Evolutionary conservation across 92 coral and sea anemone genomes (phyloP).

Genomic region (Palythoa grandiflora): DNA sequence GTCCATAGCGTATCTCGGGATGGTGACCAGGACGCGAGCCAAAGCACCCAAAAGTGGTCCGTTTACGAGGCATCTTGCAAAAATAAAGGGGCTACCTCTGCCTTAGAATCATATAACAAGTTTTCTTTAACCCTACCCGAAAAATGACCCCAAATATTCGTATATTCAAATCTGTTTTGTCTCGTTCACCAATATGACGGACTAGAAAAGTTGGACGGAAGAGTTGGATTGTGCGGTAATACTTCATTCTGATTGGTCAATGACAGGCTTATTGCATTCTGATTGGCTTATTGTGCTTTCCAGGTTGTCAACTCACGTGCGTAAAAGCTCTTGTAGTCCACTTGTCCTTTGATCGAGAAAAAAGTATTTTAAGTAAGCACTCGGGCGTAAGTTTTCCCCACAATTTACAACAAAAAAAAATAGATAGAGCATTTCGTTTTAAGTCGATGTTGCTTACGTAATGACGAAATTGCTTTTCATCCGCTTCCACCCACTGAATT

Average conservation of each 20-base stretch:
- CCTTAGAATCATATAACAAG: conserved; percentile 59
- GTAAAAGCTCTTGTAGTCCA: conserved; percentile 1
- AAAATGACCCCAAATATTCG: conserved; percentile 19
- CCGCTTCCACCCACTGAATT: not conserved
- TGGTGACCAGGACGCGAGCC: conserved; percentile 89
- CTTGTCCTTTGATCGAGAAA: conserved; percentile 29
- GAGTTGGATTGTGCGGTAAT: conserved; percentile 14
- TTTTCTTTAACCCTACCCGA: conserved; percentile 16
- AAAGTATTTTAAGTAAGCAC: not conserved
- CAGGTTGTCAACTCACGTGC: conserved; percentile 39
- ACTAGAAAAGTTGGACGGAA: conserved; percentile 48
- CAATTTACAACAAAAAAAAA: not conserved
- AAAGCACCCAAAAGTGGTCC: conserved; percentile 90
- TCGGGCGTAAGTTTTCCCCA: not conserved
- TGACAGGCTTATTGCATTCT: not conserved
- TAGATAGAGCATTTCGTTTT: not conserved
- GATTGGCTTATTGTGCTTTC: conserved; percentile 3
- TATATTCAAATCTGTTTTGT: conserved; percentile 20
- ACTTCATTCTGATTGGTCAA: conserved; percentile 40
- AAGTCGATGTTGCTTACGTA: conserved; percentile 14
- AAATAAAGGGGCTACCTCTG: conserved; percentile 50
- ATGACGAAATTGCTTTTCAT: not conserved
- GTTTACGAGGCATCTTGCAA: conserved; percentile 88
- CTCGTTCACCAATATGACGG: conserved; percentile 37
- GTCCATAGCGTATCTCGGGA: conserved; percentile 99